phyloP scores from a whole-genome alignment of 2,888 invertebrate species.

The Phyto melanocephala region DNA sequence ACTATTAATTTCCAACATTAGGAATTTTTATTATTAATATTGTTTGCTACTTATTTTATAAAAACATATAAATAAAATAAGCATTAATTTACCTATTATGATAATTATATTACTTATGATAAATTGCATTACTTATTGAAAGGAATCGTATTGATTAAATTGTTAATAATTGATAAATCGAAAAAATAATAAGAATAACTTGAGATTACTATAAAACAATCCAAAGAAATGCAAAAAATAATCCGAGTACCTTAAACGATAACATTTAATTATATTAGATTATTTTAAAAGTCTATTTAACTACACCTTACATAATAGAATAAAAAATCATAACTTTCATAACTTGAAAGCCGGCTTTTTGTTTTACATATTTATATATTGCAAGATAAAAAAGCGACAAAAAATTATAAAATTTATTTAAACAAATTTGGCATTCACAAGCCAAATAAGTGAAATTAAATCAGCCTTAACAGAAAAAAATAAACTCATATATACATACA shows the following conservation, averaged over 20 bases:
- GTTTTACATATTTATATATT: slow-evolving; percentile 37
- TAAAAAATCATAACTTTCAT: slow-evolving; percentile 32
- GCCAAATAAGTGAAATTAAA: slow-evolving; percentile 49
- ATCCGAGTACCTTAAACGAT: no score
- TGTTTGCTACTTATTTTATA: no score
- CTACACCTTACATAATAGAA: slow-evolving; percentile 21
- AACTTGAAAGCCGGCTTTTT: slow-evolving; percentile 48
- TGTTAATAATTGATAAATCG: no score
- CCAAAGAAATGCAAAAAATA: no score
- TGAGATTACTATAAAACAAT: no score
- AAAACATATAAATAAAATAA: slow-evolving; percentile 22
- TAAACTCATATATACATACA: background rate
- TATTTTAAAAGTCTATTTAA: no score
- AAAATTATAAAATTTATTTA: slow-evolving; percentile 29
- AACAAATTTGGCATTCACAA: slow-evolving; percentile 45
- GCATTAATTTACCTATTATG: slow-evolving; percentile 30
- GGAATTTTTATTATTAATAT: slow-evolving; percentile 17
- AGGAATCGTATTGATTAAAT: no score
- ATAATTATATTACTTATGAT: no score
- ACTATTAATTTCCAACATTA: slow-evolving; percentile 1
- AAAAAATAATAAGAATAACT: no score
- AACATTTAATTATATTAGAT: no score
- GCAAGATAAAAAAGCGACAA: background rate
- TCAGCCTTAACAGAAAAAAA: slow-evolving; percentile 30
- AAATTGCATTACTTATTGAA: no score